A percentile compares a stretch with the other conserved stretches of the same genome.
Evolutionary conservation across 2,797 vertebrate genomes (phyloP).

Genomic region (Lateolabrax maculatus): DNA sequence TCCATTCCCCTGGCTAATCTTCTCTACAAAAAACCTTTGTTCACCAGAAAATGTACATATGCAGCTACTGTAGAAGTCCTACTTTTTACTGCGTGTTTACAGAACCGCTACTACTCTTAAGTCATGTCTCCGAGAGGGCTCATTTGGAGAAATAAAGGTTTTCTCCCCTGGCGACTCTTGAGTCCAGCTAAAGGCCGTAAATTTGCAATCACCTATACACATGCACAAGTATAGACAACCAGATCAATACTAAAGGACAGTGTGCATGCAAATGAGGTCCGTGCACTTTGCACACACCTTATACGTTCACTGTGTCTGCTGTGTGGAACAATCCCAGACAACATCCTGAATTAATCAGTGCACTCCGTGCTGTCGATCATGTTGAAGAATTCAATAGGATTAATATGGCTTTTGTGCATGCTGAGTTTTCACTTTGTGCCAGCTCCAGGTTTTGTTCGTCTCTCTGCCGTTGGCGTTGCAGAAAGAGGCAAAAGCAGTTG

Average conservation of each 20-base stretch:
- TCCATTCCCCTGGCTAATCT: conserved; percentile 44
- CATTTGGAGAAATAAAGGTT: conserved; percentile 4
- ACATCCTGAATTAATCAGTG: conserved; percentile 66
- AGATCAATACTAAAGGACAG: conserved; percentile 41
- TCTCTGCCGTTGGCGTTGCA: conserved; percentile 29
- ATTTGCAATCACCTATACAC: conserved; percentile 16
- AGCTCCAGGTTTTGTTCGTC: conserved; percentile 68
- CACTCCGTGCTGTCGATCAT: conserved; percentile 67
- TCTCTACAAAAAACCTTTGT: conserved; percentile 49
- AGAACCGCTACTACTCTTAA: conserved; percentile 12
- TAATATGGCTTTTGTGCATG: conserved; percentile 72
- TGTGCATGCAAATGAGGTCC: conserved; percentile 28
- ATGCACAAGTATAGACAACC: conserved; percentile 21
- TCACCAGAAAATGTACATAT: conserved; percentile 43
- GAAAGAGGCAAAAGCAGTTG: conserved; percentile 16
- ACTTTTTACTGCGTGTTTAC: conserved; percentile 34
- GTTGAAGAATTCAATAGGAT: conserved; percentile 70
- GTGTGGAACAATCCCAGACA: conserved; percentile 28
- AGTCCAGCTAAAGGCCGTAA: conserved; percentile 25
- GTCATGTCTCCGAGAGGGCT: conserved; percentile 26
- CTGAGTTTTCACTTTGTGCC: conserved; percentile 72
- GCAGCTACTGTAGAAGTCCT: conserved; percentile 23
- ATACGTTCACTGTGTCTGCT: conserved; percentile 31
- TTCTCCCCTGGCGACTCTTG: background rate
- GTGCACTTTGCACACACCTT: conserved; percentile 43